These are phyloP conservation scores for Sternarchorhynchus goeldii DNA, from an alignment of 2,797 vertebrate species.

Conservation along the genomic window DNA sequence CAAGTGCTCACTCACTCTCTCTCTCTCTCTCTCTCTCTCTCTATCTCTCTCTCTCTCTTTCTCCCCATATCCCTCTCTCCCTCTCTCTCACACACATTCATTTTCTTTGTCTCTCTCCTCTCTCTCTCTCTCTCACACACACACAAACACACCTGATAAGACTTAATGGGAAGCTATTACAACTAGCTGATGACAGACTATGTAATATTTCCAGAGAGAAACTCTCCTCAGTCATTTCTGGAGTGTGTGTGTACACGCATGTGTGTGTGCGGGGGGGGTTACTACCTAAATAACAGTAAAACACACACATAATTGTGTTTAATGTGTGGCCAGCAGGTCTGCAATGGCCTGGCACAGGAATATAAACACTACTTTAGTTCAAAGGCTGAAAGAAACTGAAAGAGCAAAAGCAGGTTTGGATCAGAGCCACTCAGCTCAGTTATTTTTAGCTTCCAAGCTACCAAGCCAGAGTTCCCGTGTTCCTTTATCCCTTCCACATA, in stretches of 20 bases:
- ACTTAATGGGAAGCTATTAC: conserved; percentile 71
- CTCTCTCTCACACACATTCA: no score
- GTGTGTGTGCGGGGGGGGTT: conserved; percentile 26
- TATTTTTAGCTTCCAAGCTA: conserved; percentile 63
- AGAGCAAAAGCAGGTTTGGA: conserved; percentile 63
- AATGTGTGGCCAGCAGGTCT: conserved; percentile 59
- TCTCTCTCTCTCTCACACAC: not conserved
- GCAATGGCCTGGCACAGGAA: conserved; percentile 52
- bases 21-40: not conserved
- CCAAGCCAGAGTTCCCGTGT: conserved; percentile 50
- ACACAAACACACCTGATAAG: not conserved
- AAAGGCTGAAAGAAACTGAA: conserved; percentile 61
- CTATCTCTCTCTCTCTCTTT: not conserved
- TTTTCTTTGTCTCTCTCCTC: not conserved
- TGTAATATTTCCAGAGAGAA: conserved; percentile 67
- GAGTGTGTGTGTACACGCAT: conserved; percentile 26
- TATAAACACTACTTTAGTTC: conserved; percentile 65
- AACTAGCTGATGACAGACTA: conserved; percentile 72
- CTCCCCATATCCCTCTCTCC: no score
- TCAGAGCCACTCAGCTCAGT: conserved; percentile 50
- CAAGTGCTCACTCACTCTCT: not conserved
- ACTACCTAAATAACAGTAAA: conserved; percentile 60
- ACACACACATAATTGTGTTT: conserved; percentile 50
- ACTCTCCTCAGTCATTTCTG: conserved; percentile 67
- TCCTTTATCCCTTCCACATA: conserved; percentile 37